Evolutionary conservation across 2,113 vertebrate genomes (phyloP).

Genomic region (Aphyosemion australe): DNA sequence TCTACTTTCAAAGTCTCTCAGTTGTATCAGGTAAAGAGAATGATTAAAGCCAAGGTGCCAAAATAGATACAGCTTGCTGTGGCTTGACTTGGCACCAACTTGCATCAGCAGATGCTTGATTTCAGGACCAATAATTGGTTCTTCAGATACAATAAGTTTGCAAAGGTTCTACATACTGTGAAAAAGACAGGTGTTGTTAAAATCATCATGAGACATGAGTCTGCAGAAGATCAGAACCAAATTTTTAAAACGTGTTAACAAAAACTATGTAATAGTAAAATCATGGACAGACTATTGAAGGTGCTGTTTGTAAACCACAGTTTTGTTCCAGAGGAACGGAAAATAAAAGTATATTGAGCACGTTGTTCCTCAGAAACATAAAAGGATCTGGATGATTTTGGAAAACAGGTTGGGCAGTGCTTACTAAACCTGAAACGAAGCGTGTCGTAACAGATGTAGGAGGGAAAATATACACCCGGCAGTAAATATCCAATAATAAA

Average conservation of each 20-base stretch:
- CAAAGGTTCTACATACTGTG: not conserved
- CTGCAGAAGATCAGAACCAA: too few species aligned
- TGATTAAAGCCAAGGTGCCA: slow-evolving; percentile 51
- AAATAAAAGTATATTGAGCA: not conserved
- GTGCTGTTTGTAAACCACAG: not conserved
- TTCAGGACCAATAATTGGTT: slow-evolving; percentile 36
- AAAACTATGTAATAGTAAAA: too few species aligned
- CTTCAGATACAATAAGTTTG: slow-evolving; percentile 12
- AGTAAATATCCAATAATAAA: not conserved
- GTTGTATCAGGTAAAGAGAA: slow-evolving; percentile 45
- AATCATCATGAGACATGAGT: too few species aligned
- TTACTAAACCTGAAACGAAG: not conserved
- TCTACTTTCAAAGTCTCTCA: slow-evolving; percentile 42
- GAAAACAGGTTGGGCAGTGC: not conserved
- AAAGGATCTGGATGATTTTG: not conserved
- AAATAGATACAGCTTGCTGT: slow-evolving; percentile 50
- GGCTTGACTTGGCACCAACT: slow-evolving; percentile 49
- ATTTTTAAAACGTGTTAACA: too few species aligned
- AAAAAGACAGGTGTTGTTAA: not conserved
- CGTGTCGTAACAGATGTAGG: not conserved
- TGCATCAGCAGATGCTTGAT: slow-evolving; percentile 52
- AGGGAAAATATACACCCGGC: not conserved
- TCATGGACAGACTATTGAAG: too few species aligned
- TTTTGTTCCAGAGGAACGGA: not conserved
- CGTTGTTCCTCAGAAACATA: not conserved